Conservation (phyloP, 2,888 invertebrate genomes). For the Dione juno region DNA sequence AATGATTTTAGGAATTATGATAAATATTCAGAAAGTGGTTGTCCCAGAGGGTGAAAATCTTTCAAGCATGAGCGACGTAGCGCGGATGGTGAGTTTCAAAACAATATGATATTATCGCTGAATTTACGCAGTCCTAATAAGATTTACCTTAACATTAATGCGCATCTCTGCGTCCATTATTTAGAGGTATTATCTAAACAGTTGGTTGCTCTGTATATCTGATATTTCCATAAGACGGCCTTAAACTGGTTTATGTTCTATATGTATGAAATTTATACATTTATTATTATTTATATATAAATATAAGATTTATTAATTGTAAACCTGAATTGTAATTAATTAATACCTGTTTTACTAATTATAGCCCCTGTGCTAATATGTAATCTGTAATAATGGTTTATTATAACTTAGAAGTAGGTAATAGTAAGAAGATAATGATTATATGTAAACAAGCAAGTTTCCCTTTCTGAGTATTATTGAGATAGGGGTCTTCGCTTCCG, state of each 20-base stretch:
- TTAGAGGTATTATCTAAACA: constrained; percentile 75
- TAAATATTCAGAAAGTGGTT: constrained; percentile 77
- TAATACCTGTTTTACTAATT: no score
- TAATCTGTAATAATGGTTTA: no score
- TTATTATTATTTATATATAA: no score
- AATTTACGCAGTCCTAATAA: constrained; percentile 82
- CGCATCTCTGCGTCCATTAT: constrained; percentile 81
- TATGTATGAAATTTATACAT: constrained; percentile 11
- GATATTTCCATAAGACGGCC: constrained; percentile 41
- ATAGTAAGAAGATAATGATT: no score
- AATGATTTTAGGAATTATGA: constrained; percentile 78
- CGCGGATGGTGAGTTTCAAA: constrained; percentile 79
- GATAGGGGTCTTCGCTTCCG: no score
- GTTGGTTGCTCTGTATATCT: constrained; percentile 60
- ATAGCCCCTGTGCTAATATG: no score
- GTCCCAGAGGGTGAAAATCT: constrained; percentile 79
- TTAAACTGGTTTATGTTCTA: constrained; percentile 32
- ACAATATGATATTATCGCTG: constrained; percentile 82
- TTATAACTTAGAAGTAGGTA: no score
- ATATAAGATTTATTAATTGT: constrained; percentile 19
- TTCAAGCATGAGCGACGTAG: constrained; percentile 79
- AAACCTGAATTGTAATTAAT: neutral
- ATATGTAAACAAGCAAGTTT: no score
- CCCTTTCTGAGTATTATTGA: no score
- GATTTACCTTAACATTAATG: constrained; percentile 83